These are phyloP conservation scores for Leptocoma aspasia DNA, from an alignment of 2,113 vertebrate species.

Conservation along the genomic window DNA sequence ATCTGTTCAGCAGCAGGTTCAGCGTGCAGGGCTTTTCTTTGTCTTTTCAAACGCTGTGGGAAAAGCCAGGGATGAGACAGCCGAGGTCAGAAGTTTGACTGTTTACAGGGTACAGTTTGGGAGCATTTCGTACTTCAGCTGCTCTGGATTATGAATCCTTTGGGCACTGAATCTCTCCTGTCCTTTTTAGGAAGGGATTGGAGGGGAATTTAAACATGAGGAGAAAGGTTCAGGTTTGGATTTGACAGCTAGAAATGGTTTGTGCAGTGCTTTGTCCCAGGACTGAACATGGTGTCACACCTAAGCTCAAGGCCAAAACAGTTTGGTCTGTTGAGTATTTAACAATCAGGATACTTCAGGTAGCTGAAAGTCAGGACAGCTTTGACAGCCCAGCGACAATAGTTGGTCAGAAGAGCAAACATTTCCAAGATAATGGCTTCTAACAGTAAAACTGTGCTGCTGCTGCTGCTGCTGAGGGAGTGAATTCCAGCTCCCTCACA, in stretches of 20 bases:
- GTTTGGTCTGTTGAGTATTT: neutral
- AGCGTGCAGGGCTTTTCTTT: neutral
- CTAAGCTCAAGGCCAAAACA: accelerated
- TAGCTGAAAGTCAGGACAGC: neutral
- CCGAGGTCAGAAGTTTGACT: neutral
- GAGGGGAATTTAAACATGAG: neutral
- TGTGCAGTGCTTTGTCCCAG: neutral
- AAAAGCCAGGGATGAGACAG: neutral
- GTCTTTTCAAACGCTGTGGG: neutral
- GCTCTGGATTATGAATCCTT: neutral
- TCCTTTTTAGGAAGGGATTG: neutral
- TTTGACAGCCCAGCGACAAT: neutral
- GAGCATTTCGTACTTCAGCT: neutral
- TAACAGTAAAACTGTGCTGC: neutral
- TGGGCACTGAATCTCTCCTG: neutral
- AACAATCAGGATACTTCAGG: neutral
- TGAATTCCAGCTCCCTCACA: neutral
- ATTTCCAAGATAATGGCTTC: neutral
- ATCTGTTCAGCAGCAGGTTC: neutral
- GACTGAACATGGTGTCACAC: neutral
- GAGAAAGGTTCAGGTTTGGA: neutral
- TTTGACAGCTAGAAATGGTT: neutral
- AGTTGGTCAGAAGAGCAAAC: neutral
- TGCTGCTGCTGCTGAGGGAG: neutral
- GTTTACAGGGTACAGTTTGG: neutral